Base-by-base conservation (phyloP, 2,797 vertebrate genomes). In the Protosalanx chinensis region DNA sequence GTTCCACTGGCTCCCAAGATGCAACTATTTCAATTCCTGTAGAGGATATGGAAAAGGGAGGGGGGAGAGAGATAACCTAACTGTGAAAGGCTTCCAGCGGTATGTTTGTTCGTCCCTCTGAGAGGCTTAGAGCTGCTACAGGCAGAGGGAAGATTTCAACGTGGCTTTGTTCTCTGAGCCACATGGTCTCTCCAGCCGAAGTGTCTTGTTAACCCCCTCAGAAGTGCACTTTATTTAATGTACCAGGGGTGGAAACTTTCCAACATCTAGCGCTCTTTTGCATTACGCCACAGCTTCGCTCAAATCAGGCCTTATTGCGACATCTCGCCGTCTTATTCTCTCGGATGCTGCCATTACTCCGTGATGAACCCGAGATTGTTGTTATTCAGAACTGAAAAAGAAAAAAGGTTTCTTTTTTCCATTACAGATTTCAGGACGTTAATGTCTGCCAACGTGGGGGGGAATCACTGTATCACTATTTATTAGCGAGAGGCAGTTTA, bases 201-300 rank as follows among this genome's bases (percentile, higher is more conserved):
- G 73, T 72, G 79, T 75, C 84, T 87, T 85, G 80, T 87, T 90
- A 90, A 86, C 82, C 81, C 81, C 83, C 83, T 86, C 80, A 76
- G 65, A 75, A 90, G 85, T 85, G 86, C 87, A 89, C 88, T 90
- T 91, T 88, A 84, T 88, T 82, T 90, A 89, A 90, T 90, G 86
- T 86, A 82, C 29, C 5, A 8, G 51, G 51, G 30, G 69, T 87
- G 87, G 87, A 87, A 81, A 62, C 58, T n/a, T 37, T 85, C 87
- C 90, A 88, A 75, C 66, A 70, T 46, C 75, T 3, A 75, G 59
- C 77, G 81, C 73, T 78, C 78, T 83, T 81, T 79, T 77, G 77
- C 72, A 87, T 85, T 77, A 81, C 73, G 72, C 80, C 51, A 53
- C 76, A 74, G 75, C 78, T 83, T 85, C 83, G 76, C 82, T 87